Evolutionary conservation across 2,888 invertebrate genomes (phyloP), one percentile per base, ranked within the genome.

Genomic region (Leptodirus hochenwartii): DNA sequence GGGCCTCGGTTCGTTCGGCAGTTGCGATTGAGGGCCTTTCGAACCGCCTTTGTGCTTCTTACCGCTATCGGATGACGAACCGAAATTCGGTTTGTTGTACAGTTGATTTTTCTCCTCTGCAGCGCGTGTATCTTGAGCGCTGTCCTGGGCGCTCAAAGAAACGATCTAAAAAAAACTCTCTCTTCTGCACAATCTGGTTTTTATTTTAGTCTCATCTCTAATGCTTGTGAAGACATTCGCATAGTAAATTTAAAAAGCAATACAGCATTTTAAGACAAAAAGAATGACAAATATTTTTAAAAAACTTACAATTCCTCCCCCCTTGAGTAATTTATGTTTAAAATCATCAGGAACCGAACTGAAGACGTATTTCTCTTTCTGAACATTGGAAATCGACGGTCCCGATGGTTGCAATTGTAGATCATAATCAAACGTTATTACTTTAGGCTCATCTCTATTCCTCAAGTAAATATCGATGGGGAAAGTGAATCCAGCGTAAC

Each of bases 401-500:
- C 80, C 81, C 42, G 69, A 69, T 9, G 67, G 64, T 54, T 82
- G 80, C 34, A 95, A 59, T 45, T 72, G 69, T 39, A 95, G 65
- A 55, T 93, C 90, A 61, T 95, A 95, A 30, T 67, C 62, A 51
- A 78, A 78, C 42, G 66, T 63, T 45, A 85, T 74, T 47, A 77
- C 84, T 51, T 81, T 84, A 6, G 88, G 88, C 48, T 88, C 87
- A 53, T 85, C 84, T 51, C 79, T 80, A 53, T 82, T 90, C 43
- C 74, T 80, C 40, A 87, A 63, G 53, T 82, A 77, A 41, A 95
- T 76, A 48, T 91, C 87, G 45, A 95, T 87, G 1, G 81, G 80
- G 34, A 95, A 62, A 27, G 69, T 64, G 53, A 95, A 95, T 17
- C 93, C 88, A 34, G 90, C 93, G 64, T 95, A 95, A 4, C 95